These are phyloP conservation scores for Xenopus laevis DNA, from an alignment of 2,113 vertebrate species.

Conservation along the genomic window DNA sequence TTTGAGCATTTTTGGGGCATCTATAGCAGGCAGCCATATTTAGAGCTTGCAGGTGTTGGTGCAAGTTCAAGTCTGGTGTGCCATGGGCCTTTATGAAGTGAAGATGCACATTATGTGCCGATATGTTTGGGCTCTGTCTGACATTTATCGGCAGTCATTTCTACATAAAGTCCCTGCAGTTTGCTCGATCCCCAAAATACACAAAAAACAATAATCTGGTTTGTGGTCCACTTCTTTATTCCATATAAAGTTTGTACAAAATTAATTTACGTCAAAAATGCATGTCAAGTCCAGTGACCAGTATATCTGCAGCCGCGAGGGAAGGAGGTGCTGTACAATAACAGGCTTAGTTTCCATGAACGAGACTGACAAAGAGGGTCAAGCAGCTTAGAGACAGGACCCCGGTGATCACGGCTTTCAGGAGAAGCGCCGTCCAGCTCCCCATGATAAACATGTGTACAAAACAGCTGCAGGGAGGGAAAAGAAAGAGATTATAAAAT, in stretches of 20 bases:
- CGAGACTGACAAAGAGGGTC: constrained; percentile 81
- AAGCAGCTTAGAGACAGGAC: constrained; percentile 84
- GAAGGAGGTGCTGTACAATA: background rate
- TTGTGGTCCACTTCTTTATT: constrained; percentile 9
- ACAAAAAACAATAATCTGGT: too few species aligned
- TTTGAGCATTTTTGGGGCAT: too few species aligned
- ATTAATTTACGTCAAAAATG: constrained; percentile 19
- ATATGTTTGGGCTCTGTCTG: too few species aligned
- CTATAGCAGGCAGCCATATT: too few species aligned
- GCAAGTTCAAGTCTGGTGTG: too few species aligned
- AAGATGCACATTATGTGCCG: too few species aligned
- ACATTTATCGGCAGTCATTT: too few species aligned
- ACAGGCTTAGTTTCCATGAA: constrained; percentile 69
- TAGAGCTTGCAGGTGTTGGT: too few species aligned
- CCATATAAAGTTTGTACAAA: constrained; percentile 30
- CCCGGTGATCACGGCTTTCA: constrained; percentile 79
- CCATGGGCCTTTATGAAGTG: too few species aligned
- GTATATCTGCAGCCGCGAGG: background rate
- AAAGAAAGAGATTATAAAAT: constrained; percentile 10
- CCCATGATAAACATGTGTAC: constrained; percentile 79
- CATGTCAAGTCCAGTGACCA: background rate
- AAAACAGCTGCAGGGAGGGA: constrained; percentile 66
- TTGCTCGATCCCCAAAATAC: too few species aligned
- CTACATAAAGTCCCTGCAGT: too few species aligned
- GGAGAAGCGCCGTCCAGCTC: constrained; percentile 82